A percentile compares a stretch with the other conserved stretches of the same genome.
Conservation (phyloP, 2,888 invertebrate genomes). For the Pristionchus mayeri region DNA sequence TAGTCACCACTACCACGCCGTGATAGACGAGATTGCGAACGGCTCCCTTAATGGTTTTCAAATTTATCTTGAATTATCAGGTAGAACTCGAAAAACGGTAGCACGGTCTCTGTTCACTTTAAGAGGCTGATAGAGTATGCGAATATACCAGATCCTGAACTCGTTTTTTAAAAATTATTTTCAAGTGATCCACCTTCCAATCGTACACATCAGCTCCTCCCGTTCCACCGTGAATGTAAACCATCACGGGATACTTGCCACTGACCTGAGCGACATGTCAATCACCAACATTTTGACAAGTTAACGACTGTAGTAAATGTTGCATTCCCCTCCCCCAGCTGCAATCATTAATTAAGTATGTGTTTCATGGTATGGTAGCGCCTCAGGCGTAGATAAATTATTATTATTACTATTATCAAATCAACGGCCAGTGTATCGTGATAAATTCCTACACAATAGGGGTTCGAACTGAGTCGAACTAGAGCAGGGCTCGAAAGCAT, state of each 20-base stretch:
- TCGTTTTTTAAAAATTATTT: background rate
- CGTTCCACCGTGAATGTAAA: conserved; percentile 39
- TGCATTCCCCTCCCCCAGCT: no score
- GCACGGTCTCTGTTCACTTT: background rate
- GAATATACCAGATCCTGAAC: background rate
- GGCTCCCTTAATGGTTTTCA: background rate
- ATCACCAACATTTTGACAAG: no score
- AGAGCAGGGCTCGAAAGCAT: no score
- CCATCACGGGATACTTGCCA: conserved; percentile 7
- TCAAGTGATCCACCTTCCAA: conserved; percentile 20
- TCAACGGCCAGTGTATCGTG: no score
- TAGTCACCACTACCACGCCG: conserved; percentile 20
- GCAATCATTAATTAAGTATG: no score
- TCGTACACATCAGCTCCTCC: conserved; percentile 24
- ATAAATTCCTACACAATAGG: no score
- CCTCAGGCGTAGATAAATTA: no score
- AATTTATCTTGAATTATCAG: background rate
- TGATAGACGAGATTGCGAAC: conserved; percentile 41
- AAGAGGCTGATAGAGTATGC: background rate
- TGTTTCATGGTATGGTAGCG: no score
- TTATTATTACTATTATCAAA: no score
- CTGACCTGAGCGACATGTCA: background rate
- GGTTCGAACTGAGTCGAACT: no score
- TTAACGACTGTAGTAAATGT: no score
- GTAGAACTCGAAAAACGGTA: background rate